Evolutionary conservation across 2,888 invertebrate genomes (phyloP).

Genomic region (Pocota personata): DNA sequence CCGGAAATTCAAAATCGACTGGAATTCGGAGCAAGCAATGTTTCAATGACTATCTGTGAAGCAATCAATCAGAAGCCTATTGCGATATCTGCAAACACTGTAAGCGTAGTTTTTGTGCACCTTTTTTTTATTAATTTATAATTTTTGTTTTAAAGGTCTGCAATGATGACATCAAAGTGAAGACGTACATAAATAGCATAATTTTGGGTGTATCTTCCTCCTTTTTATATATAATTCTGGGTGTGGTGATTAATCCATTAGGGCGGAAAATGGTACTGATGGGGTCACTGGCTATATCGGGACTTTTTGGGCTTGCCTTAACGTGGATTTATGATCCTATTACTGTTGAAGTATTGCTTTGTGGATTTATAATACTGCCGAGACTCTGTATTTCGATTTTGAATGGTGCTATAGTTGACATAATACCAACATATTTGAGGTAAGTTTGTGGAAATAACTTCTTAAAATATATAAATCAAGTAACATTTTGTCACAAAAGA

Average conservation of each 20-base stretch:
- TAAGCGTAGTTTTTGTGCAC: no score
- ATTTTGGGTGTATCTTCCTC: conserved; percentile 78
- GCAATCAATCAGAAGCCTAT: conserved; percentile 76
- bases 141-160: conserved; percentile 77
- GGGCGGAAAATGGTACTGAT: conserved; percentile 79
- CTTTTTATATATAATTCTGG: conserved; percentile 79
- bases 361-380: conserved; percentile 80
- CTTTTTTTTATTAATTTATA: no score
- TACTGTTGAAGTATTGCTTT: conserved; percentile 79
- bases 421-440: conserved; percentile 82
- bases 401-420: conserved; percentile 81
- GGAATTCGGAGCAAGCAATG: conserved; percentile 74
- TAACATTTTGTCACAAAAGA: conserved; percentile 68
- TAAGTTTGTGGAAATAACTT: conserved; percentile 47
- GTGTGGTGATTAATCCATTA: conserved; percentile 78
- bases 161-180: conserved; percentile 77
- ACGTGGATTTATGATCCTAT: conserved; percentile 79
- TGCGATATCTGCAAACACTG: conserved; percentile 3
- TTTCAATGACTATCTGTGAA: conserved; percentile 78
- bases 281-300: conserved; percentile 76
- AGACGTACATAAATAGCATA: conserved; percentile 80
- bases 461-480: background rate
- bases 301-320: conserved; percentile 77
- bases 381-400: conserved; percentile 81
- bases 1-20: conserved; percentile 82